Conservation (phyloP, 2,797 vertebrate genomes). For the Acrossocheilus fasciatus region DNA sequence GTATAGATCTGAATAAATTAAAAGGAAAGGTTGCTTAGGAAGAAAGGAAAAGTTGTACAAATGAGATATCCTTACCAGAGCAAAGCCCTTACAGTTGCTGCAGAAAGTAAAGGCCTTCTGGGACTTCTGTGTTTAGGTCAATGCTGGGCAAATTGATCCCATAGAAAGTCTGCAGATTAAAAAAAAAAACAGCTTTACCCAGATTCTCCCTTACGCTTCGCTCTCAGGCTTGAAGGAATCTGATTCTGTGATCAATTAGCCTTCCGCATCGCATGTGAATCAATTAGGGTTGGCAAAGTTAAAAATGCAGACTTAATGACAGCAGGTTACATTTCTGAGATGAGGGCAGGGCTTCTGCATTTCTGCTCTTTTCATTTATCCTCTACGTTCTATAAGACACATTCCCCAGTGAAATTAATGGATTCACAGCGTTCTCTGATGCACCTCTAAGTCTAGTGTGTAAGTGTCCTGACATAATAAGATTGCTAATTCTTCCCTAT, state of each 20-base stretch:
- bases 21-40: constrained; percentile 29
- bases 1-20: constrained; percentile 40
- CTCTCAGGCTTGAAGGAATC: neutral
- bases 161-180: constrained; percentile 31
- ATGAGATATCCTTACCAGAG: constrained; percentile 24
- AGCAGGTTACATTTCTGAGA: constrained; percentile 20
- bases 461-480: neutral
- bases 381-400: neutral
- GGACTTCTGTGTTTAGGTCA: constrained; percentile 41
- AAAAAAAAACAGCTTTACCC: constrained; percentile 23
- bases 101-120: constrained; percentile 21
- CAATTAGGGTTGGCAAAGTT: constrained; percentile 15
- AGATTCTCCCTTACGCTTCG: neutral
- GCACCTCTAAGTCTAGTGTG: neutral
- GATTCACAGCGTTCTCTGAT: neutral
- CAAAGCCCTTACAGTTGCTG: constrained; percentile 19
- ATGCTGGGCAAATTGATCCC: constrained; percentile 43
- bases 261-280: constrained; percentile 21
- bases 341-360: constrained; percentile 7
- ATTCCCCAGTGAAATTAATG: neutral
- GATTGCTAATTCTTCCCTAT: neutral
- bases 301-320: constrained; percentile 6
- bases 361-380: neutral
- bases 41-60: constrained; percentile 13
- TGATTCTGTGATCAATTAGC: constrained; percentile 34